Evolutionary conservation across 2,888 invertebrate species (phyloP).

Genomic region (Sturmia bella): DNA sequence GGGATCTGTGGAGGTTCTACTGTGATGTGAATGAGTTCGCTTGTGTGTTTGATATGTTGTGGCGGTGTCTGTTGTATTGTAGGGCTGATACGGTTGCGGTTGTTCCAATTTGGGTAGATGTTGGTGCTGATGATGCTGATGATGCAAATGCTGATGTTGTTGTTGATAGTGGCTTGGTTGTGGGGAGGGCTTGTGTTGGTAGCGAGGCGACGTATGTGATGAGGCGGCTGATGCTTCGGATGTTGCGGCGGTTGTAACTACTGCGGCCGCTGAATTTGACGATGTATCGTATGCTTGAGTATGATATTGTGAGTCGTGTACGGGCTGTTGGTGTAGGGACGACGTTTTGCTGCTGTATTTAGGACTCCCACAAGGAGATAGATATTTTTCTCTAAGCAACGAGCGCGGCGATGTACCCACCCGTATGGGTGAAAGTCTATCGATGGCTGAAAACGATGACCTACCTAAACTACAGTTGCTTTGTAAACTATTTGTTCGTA

Average conservation of each 20-base stretch:
- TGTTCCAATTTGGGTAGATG: slow-evolving; percentile 56
- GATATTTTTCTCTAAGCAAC: slow-evolving; percentile 62
- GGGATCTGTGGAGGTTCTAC: slow-evolving; percentile 47
- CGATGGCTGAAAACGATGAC: slow-evolving; percentile 54
- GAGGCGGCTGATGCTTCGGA: slow-evolving; percentile 44
- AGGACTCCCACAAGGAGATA: slow-evolving; percentile 68
- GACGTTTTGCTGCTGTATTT: slow-evolving; percentile 69
- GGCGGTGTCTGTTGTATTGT: slow-evolving; percentile 50
- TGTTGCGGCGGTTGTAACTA: slow-evolving; percentile 72
- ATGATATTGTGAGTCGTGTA: slow-evolving; percentile 64
- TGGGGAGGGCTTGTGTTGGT: slow-evolving; percentile 53
- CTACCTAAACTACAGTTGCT: slow-evolving; percentile 60
- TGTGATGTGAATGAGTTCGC: slow-evolving; percentile 35
- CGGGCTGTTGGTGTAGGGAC: slow-evolving; percentile 54
- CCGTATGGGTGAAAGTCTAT: slow-evolving; percentile 55
- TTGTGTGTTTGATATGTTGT: slow-evolving; percentile 63
- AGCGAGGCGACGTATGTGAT: slow-evolving; percentile 67
- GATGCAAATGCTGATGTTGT: slow-evolving; percentile 34
- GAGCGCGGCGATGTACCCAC: slow-evolving; percentile 56
- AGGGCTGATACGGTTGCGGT: slow-evolving; percentile 63
- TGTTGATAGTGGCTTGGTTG: slow-evolving; percentile 42
- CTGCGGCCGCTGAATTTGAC: slow-evolving; percentile 43
- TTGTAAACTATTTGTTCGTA: slow-evolving; percentile 64
- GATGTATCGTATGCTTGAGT: slow-evolving; percentile 62
- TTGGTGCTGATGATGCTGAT: slow-evolving; percentile 34